Base-by-base conservation (phyloP, 2,797 vertebrate genomes). In the Toxotes lorentzi region DNA sequence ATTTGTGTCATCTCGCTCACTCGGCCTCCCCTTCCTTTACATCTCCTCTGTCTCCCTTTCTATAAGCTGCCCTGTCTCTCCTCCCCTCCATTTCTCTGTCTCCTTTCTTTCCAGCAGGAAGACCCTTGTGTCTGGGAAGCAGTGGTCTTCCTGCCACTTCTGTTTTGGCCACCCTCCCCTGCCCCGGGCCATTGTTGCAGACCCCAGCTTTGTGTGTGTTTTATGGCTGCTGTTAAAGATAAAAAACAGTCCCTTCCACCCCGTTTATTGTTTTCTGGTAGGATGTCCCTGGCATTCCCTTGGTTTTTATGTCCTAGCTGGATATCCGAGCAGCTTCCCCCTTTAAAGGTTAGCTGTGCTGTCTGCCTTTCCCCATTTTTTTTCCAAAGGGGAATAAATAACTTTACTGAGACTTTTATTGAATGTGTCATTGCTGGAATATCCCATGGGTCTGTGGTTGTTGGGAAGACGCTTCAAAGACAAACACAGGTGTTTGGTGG, bases 211-310 rank as follows among this genome's bases (percentile, higher is more conserved):
- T 94, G 91, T 95, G 93, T 93, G 87, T 94, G 87, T 94, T 95
- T 95, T 95, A 95, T 86, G 89, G 93, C 92, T 94, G 94, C 93
- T 93, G 93, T 94, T 94, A 94, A 94, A 95, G 94, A 95, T 95
- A 94, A 95, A 95, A 95, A 94, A 90, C 92, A 92, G 88, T 89
- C 92, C 88, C 88, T 88, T 92, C 90, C 93, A 91, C 90, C 91
- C 88, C 76, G 86, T 95, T 95, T 94, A 95, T 95, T 95, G 94
- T 95, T 92, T 94, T 93, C 91, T 92, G 91, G 92, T 91, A 93
- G 93, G 93, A 94, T 92, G 93, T 95, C 93, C 89, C 93, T 89
- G 91, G 92, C 92, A 91, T 94, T 95, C 89, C 91, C 89, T 88
- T 85, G 89, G 82, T 93, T 95, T 94, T 92, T 91, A 93, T 92